Evolutionary conservation across 2,113 vertebrate genomes (phyloP).

Genomic region (Dicerorhinus sumatrensis): DNA sequence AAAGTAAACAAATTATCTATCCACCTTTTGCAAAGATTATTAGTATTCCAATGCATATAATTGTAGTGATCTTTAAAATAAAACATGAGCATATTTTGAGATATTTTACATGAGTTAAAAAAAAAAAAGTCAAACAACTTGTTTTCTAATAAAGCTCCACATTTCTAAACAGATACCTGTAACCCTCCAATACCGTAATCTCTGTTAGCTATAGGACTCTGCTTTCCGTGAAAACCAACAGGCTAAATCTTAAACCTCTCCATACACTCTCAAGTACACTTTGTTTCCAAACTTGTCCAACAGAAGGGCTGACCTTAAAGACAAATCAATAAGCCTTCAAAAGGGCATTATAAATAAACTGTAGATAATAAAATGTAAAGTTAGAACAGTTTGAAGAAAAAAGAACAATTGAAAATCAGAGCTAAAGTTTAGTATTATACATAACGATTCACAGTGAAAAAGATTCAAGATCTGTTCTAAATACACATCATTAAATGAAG

Average conservation of each 20-base stretch:
- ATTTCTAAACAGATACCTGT: conserved; percentile 90
- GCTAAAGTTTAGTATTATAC: conserved; percentile 84
- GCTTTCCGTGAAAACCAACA: conserved; percentile 84
- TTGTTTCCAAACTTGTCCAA: conserved; percentile 85
- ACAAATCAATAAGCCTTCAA: conserved; percentile 73
- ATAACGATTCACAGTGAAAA: conserved; percentile 77
- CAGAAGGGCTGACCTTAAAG: conserved; percentile 80
- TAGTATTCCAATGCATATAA: conserved; percentile 96
- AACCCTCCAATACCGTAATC: conserved; percentile 90
- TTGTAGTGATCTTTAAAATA: conserved; percentile 96
- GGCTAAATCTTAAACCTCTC: conserved; percentile 82
- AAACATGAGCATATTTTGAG: conserved; percentile 90
- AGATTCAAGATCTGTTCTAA: conserved; percentile 81
- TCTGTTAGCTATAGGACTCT: conserved; percentile 86
- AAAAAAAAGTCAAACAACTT: conserved; percentile 89
- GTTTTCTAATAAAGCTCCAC: conserved; percentile 84
- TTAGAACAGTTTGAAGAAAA: conserved; percentile 76
- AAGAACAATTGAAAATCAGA: conserved; percentile 74
- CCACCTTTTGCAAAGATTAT: conserved; percentile 99
- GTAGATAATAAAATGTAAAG: conserved; percentile 80
- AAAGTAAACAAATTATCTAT: conserved; percentile 99
- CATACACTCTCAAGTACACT: conserved; percentile 78
- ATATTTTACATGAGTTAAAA: conserved; percentile 88
- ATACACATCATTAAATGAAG: conserved; percentile 80
- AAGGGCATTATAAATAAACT: conserved; percentile 73